These are phyloP conservation scores for Pangasius mekongensis DNA, from an alignment of 2,797 vertebrate species.

Conservation along the genomic window DNA sequence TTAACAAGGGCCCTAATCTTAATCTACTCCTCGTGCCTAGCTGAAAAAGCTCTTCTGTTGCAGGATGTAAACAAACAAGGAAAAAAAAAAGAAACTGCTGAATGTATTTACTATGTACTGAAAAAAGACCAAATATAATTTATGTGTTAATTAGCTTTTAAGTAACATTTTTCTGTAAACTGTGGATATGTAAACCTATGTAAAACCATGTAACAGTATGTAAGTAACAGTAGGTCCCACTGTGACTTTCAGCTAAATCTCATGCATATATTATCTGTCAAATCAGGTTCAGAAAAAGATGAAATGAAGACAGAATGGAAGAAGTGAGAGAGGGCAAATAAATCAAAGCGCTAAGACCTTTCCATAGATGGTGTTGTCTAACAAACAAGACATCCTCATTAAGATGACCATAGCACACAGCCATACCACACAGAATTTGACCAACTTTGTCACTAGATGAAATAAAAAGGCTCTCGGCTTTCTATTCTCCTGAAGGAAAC, in stretches of 20 bases:
- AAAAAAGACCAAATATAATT: background rate
- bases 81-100: background rate
- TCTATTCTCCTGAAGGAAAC: background rate
- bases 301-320: conserved; percentile 38
- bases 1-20: background rate
- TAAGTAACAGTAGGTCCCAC: background rate
- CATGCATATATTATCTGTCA: conserved; percentile 31
- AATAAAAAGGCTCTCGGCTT: background rate
- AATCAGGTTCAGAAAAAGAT: conserved; percentile 36
- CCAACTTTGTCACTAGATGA: background rate
- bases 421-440: too few relatives aligned
- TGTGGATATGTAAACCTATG: background rate
- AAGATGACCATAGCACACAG: background rate
- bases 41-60: background rate
- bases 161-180: background rate
- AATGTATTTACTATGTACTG: background rate
- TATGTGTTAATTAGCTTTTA: background rate
- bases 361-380: conserved; percentile 24
- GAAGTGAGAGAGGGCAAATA: conserved; percentile 32
- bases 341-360: background rate
- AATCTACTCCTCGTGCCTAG: background rate
- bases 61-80: background rate
- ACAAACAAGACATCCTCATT: background rate
- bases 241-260: conserved; percentile 24
- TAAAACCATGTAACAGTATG: background rate